Evolutionary conservation across 2,797 vertebrate species (phyloP).

Genomic region (Antennarius maculatus): DNA sequence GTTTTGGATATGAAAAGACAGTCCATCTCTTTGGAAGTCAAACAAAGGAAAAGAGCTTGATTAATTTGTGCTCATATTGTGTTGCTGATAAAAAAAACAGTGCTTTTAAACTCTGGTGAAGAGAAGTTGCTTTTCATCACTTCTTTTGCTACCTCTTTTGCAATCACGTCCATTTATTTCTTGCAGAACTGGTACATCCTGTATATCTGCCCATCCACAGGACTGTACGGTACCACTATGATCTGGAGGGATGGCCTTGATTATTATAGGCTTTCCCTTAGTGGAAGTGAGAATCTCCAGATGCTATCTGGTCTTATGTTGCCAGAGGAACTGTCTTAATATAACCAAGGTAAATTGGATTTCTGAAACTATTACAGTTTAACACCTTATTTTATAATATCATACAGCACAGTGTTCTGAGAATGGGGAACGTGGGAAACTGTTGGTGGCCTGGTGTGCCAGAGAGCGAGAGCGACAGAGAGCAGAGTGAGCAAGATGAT

Average conservation of each 20-base stretch:
- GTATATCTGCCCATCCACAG: constrained; percentile 26
- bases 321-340: not conserved
- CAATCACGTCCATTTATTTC: constrained; percentile 58
- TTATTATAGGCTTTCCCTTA: constrained; percentile 28
- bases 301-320: not conserved
- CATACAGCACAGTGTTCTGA: constrained; percentile 15
- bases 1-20: constrained; percentile 55
- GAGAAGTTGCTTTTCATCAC: constrained; percentile 36
- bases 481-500: constrained; percentile 52
- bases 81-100: constrained; percentile 56
- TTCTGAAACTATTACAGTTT: constrained; percentile 8
- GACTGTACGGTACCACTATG: constrained; percentile 3
- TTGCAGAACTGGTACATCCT: constrained; percentile 35
- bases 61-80: constrained; percentile 39
- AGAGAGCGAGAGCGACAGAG: constrained; percentile 30
- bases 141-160: constrained; percentile 32
- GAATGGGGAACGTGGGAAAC: constrained; percentile 25
- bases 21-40: constrained; percentile 27
- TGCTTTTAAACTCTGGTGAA: constrained; percentile 17
- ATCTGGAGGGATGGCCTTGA: constrained; percentile 44
- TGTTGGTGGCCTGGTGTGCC: constrained; percentile 69
- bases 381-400: constrained; percentile 20
- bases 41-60: constrained; percentile 43
- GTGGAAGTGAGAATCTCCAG: not conserved
- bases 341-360: constrained; percentile 7